Base-by-base conservation (phyloP, 1,140 invertebrate genomes). In the Zaprionus inermis region DNA sequence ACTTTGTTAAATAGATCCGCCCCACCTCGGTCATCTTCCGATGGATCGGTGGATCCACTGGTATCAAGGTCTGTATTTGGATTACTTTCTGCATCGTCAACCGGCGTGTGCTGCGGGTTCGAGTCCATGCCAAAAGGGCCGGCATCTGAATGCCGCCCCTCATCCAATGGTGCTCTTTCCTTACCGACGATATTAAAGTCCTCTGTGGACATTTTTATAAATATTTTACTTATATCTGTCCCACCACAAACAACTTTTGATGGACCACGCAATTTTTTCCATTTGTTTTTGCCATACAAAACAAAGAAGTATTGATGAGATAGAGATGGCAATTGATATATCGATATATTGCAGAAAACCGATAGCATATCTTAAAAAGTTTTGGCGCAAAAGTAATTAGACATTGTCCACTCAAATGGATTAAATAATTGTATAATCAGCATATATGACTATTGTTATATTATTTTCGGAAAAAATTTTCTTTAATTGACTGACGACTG, bases 11-110 rank as follows among this genome's bases (percentile, higher is more conserved):
- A 63, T 9, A 24, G 36, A 14, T 63, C 52, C 3, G 22, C 14
- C 5, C 49, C 58, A 2, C 6, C 54, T 5, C 44, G 52, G 11
- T 70, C 66, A 2, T 54, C 60, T n/a, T 84, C 81, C 2, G 67
- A 64, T 1, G 60, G 24, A 16, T 76, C 81, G 2, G 66, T 75
- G 10, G 81, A 85, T 14, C 71, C 71, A 38, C 81, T 84, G 2
- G 80, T 55, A 34, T 81, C 78, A 0, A 79, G 38, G 5, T 52
- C 78, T 9, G 66, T 52, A 60, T 38, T 84, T 5, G 78, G 34
- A 9, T 75, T 67, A 1, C 78, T 63, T 6, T 74, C 55, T 7
- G 67, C 36, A 68, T 85, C 81, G 7, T 72, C 54, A 4, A 61
- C 77, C 24, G 81, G 78, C 11, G 81, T 78, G n/a, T 56, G 75